These are phyloP conservation scores for Molorchus minor DNA, from an alignment of 2,888 invertebrate species.

Conservation along the genomic window DNA sequence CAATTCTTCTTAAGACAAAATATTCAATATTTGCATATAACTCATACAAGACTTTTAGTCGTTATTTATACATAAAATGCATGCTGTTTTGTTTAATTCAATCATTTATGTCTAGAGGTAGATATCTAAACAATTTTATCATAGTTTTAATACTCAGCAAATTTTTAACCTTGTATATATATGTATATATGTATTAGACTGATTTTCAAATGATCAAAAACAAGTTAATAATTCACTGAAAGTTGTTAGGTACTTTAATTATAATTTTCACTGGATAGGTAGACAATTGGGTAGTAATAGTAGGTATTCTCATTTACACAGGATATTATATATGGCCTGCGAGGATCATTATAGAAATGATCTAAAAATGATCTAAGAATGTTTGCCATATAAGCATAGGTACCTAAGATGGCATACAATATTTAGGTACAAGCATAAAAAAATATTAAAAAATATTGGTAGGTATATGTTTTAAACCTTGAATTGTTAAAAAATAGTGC, in stretches of 20 bases:
- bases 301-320: slow-evolving; percentile 9
- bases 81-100: slow-evolving; percentile 21
- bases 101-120: slow-evolving; percentile 11
- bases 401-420: no score
- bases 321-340: no score
- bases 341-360: no score
- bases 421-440: no score
- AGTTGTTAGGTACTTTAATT: slow-evolving; percentile 7
- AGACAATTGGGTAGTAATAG: neutral
- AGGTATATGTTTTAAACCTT: no score
- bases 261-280: slow-evolving; percentile 19
- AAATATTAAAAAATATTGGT: no score
- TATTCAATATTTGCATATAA: slow-evolving; percentile 22
- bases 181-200: no score
- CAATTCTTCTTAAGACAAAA: slow-evolving; percentile 21
- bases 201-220: slow-evolving; percentile 5
- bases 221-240: slow-evolving; percentile 8
- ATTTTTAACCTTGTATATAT: slow-evolving; percentile 11
- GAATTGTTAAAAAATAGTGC: no score
- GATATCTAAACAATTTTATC: neutral
- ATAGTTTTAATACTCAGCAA: slow-evolving; percentile 6
- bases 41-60: slow-evolving; percentile 24
- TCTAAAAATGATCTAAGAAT: no score
- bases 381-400: no score
- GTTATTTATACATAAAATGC: slow-evolving; percentile 14